Conservation (phyloP, 2,888 invertebrate genomes). For the Cacoxenus indagator region DNA sequence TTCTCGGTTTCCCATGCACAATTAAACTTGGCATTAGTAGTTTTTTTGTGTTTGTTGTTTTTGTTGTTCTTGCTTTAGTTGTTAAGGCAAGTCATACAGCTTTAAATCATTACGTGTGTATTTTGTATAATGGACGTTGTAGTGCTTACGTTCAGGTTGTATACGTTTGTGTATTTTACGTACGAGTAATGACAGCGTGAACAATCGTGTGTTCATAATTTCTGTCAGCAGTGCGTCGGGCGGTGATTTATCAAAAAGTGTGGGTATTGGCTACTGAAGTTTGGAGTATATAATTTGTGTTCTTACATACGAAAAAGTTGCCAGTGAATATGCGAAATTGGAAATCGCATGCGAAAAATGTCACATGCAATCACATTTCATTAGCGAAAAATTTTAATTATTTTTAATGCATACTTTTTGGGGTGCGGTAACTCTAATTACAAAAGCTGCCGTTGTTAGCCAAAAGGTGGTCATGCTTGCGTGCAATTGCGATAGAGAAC, state of each 20-base stretch:
- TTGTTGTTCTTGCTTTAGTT: background rate
- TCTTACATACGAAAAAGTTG: background rate
- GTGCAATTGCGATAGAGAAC: background rate
- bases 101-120: conserved; percentile 35
- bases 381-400: background rate
- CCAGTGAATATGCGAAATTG: background rate
- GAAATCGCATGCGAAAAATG: too few species aligned
- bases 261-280: conserved; percentile 21
- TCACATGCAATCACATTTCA: background rate
- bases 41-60: background rate
- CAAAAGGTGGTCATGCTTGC: conserved; percentile 12
- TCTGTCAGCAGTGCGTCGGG: conserved; percentile 41
- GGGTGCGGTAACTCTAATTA: conserved; percentile 3
- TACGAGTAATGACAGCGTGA: conserved; percentile 54
- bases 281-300: background rate
- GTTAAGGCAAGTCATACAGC: conserved; percentile 31
- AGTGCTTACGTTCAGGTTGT: too few species aligned
- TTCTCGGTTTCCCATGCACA: conserved; percentile 15
- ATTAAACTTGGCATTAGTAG: background rate
- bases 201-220: conserved; percentile 50
- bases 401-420: background rate
- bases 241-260: conserved; percentile 35
- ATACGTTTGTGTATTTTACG: background rate
- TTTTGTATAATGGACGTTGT: background rate
- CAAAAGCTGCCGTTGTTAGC: background rate